Evolutionary conservation across 2,888 invertebrate genomes (phyloP).

Genomic region (Dicyrtoma fusca): DNA sequence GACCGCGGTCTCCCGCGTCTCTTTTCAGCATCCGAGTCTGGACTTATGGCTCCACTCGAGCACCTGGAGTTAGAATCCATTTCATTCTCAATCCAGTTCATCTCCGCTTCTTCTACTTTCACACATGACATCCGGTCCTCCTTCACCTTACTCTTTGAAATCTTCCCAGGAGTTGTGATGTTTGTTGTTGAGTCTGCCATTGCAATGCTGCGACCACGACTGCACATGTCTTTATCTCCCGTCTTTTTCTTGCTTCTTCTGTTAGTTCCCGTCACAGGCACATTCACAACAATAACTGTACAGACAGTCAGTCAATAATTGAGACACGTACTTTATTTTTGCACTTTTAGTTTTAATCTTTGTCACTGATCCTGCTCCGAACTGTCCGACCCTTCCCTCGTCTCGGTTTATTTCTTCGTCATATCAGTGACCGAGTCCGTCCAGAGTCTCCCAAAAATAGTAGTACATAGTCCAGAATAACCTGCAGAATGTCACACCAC

Average conservation of each 20-base stretch:
- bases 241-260: neutral
- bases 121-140: too few species aligned
- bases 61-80: constrained; percentile 50
- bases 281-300: too few species aligned
- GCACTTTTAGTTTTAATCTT: too few species aligned
- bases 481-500: too few species aligned
- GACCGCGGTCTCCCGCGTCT: constrained; percentile 72
- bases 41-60: constrained; percentile 53
- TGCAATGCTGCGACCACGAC: constrained; percentile 40
- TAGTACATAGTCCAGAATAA: too few species aligned
- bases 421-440: too few species aligned
- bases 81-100: constrained; percentile 29
- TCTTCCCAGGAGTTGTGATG: constrained; percentile 4
- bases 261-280: neutral
- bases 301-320: neutral
- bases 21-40: constrained; percentile 59
- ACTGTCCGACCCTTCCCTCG: too few species aligned
- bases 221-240: constrained; percentile 11
- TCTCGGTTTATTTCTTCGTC: too few species aligned
- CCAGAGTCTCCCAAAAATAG: too few species aligned
- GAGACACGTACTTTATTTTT: too few species aligned
- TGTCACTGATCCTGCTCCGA: too few species aligned
- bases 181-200: constrained; percentile 46
- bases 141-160: too few species aligned
- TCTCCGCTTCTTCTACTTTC: neutral